Evolutionary conservation across 2,888 invertebrate genomes (phyloP).

Genomic region (Hyposoter dolosus): DNA sequence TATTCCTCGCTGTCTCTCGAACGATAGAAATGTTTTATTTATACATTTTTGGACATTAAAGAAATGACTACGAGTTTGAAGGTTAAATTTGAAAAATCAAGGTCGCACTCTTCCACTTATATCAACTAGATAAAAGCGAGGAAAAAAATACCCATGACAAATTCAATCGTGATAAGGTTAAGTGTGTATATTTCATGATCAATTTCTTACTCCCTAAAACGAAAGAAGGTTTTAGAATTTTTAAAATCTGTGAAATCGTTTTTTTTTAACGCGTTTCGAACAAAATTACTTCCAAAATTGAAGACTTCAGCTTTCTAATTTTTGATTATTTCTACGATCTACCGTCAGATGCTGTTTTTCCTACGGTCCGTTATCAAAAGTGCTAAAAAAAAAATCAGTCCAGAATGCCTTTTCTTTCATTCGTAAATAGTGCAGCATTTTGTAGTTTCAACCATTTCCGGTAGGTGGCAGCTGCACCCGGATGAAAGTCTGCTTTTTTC

Average conservation of each 20-base stretch:
- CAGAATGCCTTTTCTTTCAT: background rate
- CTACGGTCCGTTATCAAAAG: too few relatives aligned
- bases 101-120: background rate
- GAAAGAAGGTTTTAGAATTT: background rate
- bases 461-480: background rate
- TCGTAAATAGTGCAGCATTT: background rate
- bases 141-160: background rate
- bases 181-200: background rate
- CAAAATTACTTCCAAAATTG: too few relatives aligned
- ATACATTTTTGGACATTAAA: slow-evolving; percentile 9
- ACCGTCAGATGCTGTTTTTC: too few relatives aligned
- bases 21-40: slow-evolving; percentile 24
- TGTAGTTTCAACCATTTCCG: background rate
- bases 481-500: background rate
- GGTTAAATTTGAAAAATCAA: background rate
- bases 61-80: background rate
- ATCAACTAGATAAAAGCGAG: background rate
- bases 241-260: too few relatives aligned
- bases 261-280: too few relatives aligned
- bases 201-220: too few relatives aligned
- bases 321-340: too few relatives aligned
- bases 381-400: background rate
- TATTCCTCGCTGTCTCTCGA: background rate
- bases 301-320: too few relatives aligned
- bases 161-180: background rate